These are phyloP conservation scores for Zaprionus taronus DNA, from an alignment of 1,140 invertebrate species.

Conservation along the genomic window DNA sequence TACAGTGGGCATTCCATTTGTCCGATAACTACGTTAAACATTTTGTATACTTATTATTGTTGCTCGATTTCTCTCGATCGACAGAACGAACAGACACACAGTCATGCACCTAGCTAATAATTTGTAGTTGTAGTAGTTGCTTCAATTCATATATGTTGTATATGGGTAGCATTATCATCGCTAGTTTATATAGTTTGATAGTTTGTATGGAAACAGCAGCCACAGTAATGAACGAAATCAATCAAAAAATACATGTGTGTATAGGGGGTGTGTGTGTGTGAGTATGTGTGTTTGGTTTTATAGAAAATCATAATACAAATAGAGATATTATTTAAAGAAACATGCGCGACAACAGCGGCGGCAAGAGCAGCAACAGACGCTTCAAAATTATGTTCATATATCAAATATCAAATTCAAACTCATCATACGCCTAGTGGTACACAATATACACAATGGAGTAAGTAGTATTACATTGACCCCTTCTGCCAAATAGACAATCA, in stretches of 20 bases:
- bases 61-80: slow-evolving; percentile 48
- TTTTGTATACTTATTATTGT: slow-evolving; percentile 14
- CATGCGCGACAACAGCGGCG: slow-evolving; percentile 70
- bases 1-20: slow-evolving; percentile 32
- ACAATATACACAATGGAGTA: slow-evolving; percentile 55
- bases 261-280: slow-evolving; percentile 3
- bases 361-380: slow-evolving; percentile 48
- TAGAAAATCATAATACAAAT: slow-evolving; percentile 19
- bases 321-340: slow-evolving; percentile 28
- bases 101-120: slow-evolving; percentile 78
- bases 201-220: slow-evolving; percentile 47
- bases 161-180: slow-evolving; percentile 45
- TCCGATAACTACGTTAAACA: slow-evolving; percentile 39
- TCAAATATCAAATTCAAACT: slow-evolving; percentile 61
- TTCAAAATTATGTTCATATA: slow-evolving; percentile 42
- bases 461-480: slow-evolving; percentile 54
- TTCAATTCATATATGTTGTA: background rate
- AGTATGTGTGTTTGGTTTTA: slow-evolving; percentile 16
- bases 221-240: slow-evolving; percentile 35
- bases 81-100: slow-evolving; percentile 60
- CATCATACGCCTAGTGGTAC: slow-evolving; percentile 76
- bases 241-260: slow-evolving; percentile 31
- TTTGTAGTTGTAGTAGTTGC: slow-evolving; percentile 25
- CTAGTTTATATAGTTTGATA: slow-evolving; percentile 50
- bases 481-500: slow-evolving; percentile 43